phyloP scores from a whole-genome alignment of 2,888 invertebrate species.

The Calameuta idolon region DNA sequence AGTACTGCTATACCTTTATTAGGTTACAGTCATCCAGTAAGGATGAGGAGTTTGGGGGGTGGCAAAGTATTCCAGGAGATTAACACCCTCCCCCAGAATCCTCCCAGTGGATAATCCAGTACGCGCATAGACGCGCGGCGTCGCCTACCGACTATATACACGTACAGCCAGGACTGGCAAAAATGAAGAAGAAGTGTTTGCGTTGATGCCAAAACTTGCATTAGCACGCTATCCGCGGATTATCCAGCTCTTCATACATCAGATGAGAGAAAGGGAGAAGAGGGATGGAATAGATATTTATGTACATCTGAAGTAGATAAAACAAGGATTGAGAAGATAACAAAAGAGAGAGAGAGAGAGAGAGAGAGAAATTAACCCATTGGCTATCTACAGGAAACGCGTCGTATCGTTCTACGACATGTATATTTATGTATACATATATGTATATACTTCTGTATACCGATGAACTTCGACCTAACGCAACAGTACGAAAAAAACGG shows the following conservation, averaged over 20 bases:
- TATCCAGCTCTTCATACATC: slow-evolving; percentile 51
- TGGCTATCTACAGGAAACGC: not conserved
- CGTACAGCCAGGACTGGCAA: slow-evolving; percentile 35
- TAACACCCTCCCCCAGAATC: slow-evolving; percentile 53
- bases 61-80: slow-evolving; percentile 60
- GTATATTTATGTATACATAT: not conserved
- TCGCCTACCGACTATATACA: not conserved
- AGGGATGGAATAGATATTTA: not conserved
- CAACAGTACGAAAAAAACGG: not conserved
- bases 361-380: not conserved
- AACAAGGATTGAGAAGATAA: not conserved
- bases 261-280: slow-evolving; percentile 16
- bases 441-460: not conserved
- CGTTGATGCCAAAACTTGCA: slow-evolving; percentile 62
- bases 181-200: slow-evolving; percentile 58
- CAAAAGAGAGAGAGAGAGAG: not conserved
- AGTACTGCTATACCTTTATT: slow-evolving; percentile 45
- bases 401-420: not conserved
- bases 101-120: slow-evolving; percentile 52
- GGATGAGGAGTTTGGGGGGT: slow-evolving; percentile 26
- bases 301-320: not conserved
- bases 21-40: slow-evolving; percentile 55
- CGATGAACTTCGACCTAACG: not conserved
- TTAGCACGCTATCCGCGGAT: slow-evolving; percentile 58
- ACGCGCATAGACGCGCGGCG: slow-evolving; percentile 32